Conservation (phyloP, 2,888 invertebrate species). For the Teinopalpus imperialis region DNA sequence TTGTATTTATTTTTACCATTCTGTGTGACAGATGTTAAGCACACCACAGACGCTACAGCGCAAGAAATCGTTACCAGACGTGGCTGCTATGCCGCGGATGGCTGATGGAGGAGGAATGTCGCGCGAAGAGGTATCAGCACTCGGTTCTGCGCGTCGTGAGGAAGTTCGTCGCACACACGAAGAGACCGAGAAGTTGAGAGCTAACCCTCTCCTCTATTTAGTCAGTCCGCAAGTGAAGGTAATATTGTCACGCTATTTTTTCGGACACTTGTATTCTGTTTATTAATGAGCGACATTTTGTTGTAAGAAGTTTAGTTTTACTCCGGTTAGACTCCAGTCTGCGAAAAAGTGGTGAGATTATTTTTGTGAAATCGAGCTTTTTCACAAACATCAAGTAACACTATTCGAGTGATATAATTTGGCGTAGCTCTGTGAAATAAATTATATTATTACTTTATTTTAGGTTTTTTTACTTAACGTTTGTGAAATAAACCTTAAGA, state of each 20-base stretch:
- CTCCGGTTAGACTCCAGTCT: too few species aligned
- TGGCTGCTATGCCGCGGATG: slow-evolving; percentile 90
- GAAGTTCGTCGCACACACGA: slow-evolving; percentile 95
- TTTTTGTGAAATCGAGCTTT: too few species aligned
- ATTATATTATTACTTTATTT: too few species aligned
- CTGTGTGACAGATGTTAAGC: slow-evolving; percentile 86
- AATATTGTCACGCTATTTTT: slow-evolving; percentile 38
- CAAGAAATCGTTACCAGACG: slow-evolving; percentile 98
- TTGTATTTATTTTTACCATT: slow-evolving; percentile 10
- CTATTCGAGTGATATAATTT: too few species aligned
- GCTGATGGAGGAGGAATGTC: slow-evolving; percentile 91
- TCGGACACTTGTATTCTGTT: not conserved
- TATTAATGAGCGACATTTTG: too few species aligned
- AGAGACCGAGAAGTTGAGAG: slow-evolving; percentile 94
- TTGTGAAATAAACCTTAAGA: too few species aligned
- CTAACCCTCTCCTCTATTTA: slow-evolving; percentile 97
- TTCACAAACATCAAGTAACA: too few species aligned
- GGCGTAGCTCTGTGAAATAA: too few species aligned
- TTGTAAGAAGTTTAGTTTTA: too few species aligned
- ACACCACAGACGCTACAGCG: slow-evolving; percentile 91
- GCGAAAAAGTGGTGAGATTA: too few species aligned
- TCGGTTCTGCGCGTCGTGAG: slow-evolving; percentile 96
- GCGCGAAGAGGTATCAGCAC: slow-evolving; percentile 95
- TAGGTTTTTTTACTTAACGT: too few species aligned
- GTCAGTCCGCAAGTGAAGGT: slow-evolving; percentile 99